Percentiles rank a stretch among this genome's conserved stretches.
Conservation (phyloP, 2,888 invertebrate genomes). For the Tetropium fuscum region DNA sequence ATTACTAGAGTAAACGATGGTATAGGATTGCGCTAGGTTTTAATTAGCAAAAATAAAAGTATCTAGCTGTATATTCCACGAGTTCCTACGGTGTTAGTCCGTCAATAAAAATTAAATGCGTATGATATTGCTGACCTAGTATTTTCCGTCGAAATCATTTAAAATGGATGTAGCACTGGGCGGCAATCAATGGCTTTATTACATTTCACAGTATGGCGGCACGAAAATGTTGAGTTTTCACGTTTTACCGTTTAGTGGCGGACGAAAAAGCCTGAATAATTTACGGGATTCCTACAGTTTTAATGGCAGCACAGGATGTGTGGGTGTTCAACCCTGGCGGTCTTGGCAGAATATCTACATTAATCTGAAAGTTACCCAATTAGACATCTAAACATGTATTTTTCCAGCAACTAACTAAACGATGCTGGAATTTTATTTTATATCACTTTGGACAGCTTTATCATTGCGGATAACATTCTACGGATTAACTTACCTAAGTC, state of each 20-base stretch:
- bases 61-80: too few relatives aligned
- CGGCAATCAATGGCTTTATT: slow-evolving; percentile 10
- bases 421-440: too few relatives aligned
- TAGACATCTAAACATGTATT: slow-evolving; percentile 11
- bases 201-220: slow-evolving; percentile 5
- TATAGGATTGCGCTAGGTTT: too few relatives aligned
- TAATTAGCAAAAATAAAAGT: too few relatives aligned
- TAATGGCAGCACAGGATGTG: slow-evolving; percentile 14
- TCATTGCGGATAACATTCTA: too few relatives aligned
- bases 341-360: slow-evolving; percentile 12
- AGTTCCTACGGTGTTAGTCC: too few relatives aligned
- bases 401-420: too few relatives aligned
- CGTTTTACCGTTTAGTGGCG: slow-evolving; percentile 17
- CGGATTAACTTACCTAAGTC: too few relatives aligned
- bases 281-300: slow-evolving; percentile 10
- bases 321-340: slow-evolving; percentile 16
- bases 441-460: too few relatives aligned
- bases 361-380: slow-evolving; percentile 13
- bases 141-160: neutral
- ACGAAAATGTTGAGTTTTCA: slow-evolving; percentile 19
- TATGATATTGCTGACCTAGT: neutral
- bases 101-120: neutral
- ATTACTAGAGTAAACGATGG: too few relatives aligned
- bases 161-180: neutral
- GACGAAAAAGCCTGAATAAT: slow-evolving; percentile 18